Evolutionary conservation across 30 jellyfish, hydroid and myxozoan species (phyloP).

Genomic region (Phacellophora camtschatica): DNA sequence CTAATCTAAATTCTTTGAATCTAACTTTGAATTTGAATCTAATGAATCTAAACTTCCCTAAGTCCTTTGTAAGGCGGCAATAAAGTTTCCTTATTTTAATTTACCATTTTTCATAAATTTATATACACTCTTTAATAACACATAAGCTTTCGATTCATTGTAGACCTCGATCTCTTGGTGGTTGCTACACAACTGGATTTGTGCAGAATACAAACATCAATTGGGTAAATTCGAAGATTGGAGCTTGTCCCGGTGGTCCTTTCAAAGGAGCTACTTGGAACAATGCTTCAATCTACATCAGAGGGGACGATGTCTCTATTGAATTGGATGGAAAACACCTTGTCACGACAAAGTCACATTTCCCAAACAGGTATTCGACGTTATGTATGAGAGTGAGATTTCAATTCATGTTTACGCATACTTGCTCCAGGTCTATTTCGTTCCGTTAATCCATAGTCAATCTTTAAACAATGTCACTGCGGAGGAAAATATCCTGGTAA

Average conservation of each 20-base stretch:
- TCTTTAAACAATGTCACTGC: no score
- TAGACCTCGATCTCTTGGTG: slow-evolving; percentile 79
- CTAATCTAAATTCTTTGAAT: no score
- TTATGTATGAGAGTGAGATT: neutral
- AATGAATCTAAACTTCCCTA: no score
- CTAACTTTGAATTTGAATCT: no score
- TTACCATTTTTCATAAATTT: no score
- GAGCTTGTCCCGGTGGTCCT: slow-evolving; percentile 83
- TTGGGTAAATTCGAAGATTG: slow-evolving; percentile 77
- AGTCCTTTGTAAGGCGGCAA: no score
- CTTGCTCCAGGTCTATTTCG: no score
- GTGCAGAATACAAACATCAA: slow-evolving; percentile 55
- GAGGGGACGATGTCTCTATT: slow-evolving; percentile 52
- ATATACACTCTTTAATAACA: no score
- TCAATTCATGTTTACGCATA: no score
- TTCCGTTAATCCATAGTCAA: no score
- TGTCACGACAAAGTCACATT: slow-evolving; percentile 64
- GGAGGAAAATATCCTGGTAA: no score
- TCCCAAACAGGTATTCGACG: slow-evolving; percentile 45
- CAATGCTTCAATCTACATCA: slow-evolving; percentile 55
- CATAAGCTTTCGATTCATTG: neutral
- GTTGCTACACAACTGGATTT: slow-evolving; percentile 78
- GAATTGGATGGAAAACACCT: slow-evolving; percentile 60
- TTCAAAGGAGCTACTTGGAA: slow-evolving; percentile 61
- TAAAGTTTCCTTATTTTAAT: no score